These are phyloP conservation scores for Magallana angulata DNA, from an alignment of 1,140 invertebrate species.

Conservation along the genomic window DNA sequence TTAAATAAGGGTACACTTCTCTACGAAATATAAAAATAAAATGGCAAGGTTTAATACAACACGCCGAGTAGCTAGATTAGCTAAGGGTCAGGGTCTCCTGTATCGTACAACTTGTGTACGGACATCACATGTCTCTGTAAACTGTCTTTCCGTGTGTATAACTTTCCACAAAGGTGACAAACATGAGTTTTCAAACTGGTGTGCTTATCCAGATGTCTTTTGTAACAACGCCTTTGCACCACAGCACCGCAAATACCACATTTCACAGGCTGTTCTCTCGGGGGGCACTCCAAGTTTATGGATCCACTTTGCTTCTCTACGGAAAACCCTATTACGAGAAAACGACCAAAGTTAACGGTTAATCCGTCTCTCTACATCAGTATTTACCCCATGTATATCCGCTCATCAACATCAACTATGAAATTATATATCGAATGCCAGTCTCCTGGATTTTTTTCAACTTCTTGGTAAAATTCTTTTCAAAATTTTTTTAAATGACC, in stretches of 20 bases:
- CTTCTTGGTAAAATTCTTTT: no score
- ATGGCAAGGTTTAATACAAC: no score
- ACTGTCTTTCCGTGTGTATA: slow-evolving; percentile 19
- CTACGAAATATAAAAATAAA: no score
- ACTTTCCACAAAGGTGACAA: not conserved
- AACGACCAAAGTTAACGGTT: slow-evolving; percentile 12
- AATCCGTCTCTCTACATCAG: not conserved
- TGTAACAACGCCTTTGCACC: slow-evolving; percentile 15
- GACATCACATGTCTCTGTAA: slow-evolving; percentile 24
- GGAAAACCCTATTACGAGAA: slow-evolving; percentile 20
- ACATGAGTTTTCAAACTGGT: not conserved
- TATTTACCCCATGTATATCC: no score
- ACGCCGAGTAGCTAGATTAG: no score
- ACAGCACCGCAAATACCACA: not conserved
- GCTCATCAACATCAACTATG: no score
- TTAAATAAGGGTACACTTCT: no score
- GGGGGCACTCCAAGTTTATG: not conserved
- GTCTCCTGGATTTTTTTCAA: no score
- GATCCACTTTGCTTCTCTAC: slow-evolving; percentile 9
- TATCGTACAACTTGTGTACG: not conserved
- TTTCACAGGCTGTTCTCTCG: not conserved
- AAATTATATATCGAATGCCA: no score
- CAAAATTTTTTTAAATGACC: no score
- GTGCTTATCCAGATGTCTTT: slow-evolving; percentile 15
- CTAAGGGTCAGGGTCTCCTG: not conserved